Percentiles rank a stretch among this genome's conserved stretches.
Conservation (phyloP, 37 sponge, comb jelly and placozoan genomes). For the Ephydatia muelleri region DNA sequence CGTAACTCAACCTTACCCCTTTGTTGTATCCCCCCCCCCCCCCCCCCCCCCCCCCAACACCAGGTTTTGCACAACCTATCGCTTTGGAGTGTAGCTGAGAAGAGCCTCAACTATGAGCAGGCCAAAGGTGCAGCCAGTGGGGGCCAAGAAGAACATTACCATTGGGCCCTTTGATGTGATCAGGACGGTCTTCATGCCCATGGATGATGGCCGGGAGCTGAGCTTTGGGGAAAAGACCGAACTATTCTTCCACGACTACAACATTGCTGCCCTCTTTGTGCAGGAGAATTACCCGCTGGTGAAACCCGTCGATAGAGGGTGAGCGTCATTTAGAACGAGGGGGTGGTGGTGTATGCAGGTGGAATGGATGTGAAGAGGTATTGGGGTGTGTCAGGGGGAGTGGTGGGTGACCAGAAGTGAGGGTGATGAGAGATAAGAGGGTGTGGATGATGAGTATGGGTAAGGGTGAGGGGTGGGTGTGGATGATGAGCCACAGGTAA, state of each 20-base stretch:
- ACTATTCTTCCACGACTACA: slow-evolving; percentile 96
- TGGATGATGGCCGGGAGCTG: slow-evolving; percentile 50
- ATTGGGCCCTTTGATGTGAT: slow-evolving; percentile 93
- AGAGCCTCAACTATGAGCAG: slow-evolving; percentile 47
- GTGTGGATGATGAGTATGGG: too few species aligned
- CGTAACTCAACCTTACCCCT: too few species aligned
- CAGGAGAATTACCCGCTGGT: slow-evolving; percentile 92
- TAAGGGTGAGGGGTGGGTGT: too few species aligned
- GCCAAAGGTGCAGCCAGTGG: slow-evolving; percentile 63
- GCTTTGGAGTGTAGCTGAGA: slow-evolving; percentile 77
- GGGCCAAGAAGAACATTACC: slow-evolving; percentile 59
- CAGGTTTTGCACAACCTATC: slow-evolving; percentile 88
- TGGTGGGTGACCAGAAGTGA: neutral
- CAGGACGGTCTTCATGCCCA: slow-evolving; percentile 68
- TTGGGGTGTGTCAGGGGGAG: neutral
- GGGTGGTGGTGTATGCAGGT: neutral
- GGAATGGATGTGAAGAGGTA: neutral
- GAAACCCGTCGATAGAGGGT: slow-evolving; percentile 49
- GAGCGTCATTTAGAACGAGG: neutral
- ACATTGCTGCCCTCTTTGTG: slow-evolving; percentile 88
- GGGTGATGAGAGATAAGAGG: too few species aligned
- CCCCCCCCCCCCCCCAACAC: too few species aligned
- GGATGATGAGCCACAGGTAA: too few species aligned
- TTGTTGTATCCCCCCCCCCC: too few species aligned
- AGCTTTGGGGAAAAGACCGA: slow-evolving; percentile 76